Evolutionary conservation across 2,113 vertebrate species (phyloP).

Genomic region (Gallinago paraguaiae): DNA sequence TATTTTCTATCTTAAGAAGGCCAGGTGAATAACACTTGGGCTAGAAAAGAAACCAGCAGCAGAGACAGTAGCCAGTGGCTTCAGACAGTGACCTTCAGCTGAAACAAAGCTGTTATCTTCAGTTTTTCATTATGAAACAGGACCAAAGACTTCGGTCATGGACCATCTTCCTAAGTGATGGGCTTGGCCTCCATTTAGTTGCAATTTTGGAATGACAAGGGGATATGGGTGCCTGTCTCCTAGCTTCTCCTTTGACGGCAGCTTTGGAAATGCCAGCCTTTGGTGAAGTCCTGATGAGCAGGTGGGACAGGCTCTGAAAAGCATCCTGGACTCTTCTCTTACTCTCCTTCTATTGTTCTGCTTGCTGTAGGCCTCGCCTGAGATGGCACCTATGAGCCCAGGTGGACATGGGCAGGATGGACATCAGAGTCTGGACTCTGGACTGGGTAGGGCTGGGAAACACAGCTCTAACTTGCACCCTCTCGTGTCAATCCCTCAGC

Average conservation of each 20-base stretch:
- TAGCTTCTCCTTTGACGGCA: background rate
- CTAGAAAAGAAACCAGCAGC: background rate
- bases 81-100: background rate
- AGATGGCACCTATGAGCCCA: background rate
- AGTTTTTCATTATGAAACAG: background rate
- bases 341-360: background rate
- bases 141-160: no score
- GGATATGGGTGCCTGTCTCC: background rate
- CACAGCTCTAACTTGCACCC: background rate
- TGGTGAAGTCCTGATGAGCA: background rate
- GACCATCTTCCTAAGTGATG: background rate
- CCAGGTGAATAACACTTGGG: background rate
- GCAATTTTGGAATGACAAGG: background rate
- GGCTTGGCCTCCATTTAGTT: background rate
- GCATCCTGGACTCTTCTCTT: background rate
- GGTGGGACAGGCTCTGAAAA: background rate
- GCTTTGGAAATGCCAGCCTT: background rate
- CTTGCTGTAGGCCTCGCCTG: no score
- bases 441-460: background rate
- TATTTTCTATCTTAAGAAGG: background rate
- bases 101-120: background rate
- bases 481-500: background rate
- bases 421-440: background rate
- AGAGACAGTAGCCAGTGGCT: background rate
- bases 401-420: background rate